Evolutionary conservation across 2,113 vertebrate genomes (phyloP).

Genomic region (Peromyscus californicus): DNA sequence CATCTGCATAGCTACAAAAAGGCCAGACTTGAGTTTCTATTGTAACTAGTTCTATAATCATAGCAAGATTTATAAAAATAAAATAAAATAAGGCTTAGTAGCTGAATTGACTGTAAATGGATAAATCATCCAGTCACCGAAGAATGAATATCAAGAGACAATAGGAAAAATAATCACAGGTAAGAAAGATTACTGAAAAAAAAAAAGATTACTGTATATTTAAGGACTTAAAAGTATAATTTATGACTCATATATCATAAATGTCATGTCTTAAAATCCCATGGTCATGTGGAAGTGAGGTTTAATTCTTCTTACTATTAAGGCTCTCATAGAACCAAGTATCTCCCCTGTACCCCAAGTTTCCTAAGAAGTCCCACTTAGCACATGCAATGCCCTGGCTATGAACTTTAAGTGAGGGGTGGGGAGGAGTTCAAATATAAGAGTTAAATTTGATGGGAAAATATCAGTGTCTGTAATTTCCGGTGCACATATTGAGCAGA

Average conservation of each 20-base stretch:
- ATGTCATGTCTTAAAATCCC: constrained; percentile 55
- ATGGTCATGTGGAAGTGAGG: constrained; percentile 48
- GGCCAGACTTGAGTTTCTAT: constrained; percentile 56
- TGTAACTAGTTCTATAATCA: constrained; percentile 56
- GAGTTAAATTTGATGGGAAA: constrained; percentile 65
- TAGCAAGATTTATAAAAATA: constrained; percentile 5
- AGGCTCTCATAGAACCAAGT: constrained; percentile 16
- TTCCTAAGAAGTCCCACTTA: constrained; percentile 60
- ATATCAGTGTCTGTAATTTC: constrained; percentile 62
- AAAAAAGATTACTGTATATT: constrained; percentile 64
- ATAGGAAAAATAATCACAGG: constrained; percentile 70
- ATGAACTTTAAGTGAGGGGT: background rate
- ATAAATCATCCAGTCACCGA: constrained; percentile 70
- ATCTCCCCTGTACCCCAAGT: background rate
- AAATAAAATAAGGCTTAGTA: constrained; percentile 47
- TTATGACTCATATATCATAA: constrained; percentile 64
- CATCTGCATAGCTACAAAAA: constrained; percentile 9
- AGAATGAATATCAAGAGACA: constrained; percentile 52
- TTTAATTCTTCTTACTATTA: constrained; percentile 44
- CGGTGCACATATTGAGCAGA: constrained; percentile 39
- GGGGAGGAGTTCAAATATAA: constrained; percentile 17
- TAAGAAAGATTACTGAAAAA: constrained; percentile 62
- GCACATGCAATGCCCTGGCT: background rate
- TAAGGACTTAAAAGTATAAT: constrained; percentile 70
- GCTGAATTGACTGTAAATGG: constrained; percentile 70